phyloP scores from a whole-genome alignment of 2,888 invertebrate species.

The Malthinus flaveolus region DNA sequence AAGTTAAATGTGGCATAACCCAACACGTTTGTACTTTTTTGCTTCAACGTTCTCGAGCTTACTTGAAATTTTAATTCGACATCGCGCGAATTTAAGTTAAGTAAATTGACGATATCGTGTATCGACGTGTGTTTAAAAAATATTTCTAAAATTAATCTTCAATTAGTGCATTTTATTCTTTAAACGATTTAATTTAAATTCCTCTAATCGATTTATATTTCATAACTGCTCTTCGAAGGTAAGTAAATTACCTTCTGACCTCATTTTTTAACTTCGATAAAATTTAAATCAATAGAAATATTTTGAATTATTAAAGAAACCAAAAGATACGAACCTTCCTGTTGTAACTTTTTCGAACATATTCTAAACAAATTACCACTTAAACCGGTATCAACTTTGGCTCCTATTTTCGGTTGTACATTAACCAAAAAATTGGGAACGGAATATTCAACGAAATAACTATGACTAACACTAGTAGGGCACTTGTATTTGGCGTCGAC shows the following conservation, averaged over 20 bases:
- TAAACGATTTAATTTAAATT: no score
- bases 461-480: constrained; percentile 40
- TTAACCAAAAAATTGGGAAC: constrained; percentile 48
- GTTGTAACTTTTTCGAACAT: constrained; percentile 52
- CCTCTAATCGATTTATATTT: neutral
- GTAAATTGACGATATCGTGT: constrained; percentile 51
- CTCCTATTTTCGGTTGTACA: constrained; percentile 37
- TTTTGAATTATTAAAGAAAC: neutral
- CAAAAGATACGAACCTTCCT: constrained; percentile 46
- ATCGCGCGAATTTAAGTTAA: constrained; percentile 43
- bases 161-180: neutral
- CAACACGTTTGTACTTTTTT: constrained; percentile 52
- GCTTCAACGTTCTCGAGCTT: constrained; percentile 53
- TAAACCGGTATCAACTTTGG: constrained; percentile 49
- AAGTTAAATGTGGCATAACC: constrained; percentile 54
- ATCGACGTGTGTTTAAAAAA: constrained; percentile 55
- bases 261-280: neutral
- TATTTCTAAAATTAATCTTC: constrained; percentile 46
- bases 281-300: neutral
- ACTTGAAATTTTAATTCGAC: constrained; percentile 53
- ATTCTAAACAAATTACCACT: constrained; percentile 48
- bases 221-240: neutral
- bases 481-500: constrained; percentile 29
- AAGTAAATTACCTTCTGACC: neutral
- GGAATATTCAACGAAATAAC: constrained; percentile 57